These are phyloP conservation scores for Cheilosia grossa DNA, from an alignment of 2,888 invertebrate species.

Conservation along the genomic window DNA sequence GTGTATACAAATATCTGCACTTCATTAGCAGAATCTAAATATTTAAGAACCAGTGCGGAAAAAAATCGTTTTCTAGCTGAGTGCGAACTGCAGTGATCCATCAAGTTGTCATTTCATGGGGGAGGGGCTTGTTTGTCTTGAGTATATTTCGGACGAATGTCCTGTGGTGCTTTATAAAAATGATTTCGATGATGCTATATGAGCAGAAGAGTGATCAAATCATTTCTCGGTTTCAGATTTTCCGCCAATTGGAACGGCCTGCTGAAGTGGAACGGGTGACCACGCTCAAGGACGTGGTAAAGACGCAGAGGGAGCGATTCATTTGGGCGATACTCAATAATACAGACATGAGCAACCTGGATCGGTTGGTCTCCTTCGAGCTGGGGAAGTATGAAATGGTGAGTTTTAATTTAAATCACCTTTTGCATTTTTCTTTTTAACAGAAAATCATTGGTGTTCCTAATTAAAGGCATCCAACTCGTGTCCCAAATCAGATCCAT, in stretches of 20 bases:
- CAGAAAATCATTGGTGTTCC: too few species aligned
- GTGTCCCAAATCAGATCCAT: too few species aligned
- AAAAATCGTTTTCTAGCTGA: not conserved
- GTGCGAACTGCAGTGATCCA: conserved; percentile 31
- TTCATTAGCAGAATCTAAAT: conserved; percentile 38
- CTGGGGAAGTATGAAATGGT: conserved; percentile 84
- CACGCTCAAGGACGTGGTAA: conserved; percentile 86
- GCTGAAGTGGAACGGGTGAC: conserved; percentile 88
- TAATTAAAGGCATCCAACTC: too few species aligned
- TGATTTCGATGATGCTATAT: conserved; percentile 21
- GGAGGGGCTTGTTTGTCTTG: not conserved
- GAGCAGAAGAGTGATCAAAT: conserved; percentile 4
- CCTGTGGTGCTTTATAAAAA: conserved; percentile 24
- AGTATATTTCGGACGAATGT: conserved; percentile 4
- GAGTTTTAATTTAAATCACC: conserved; percentile 49
- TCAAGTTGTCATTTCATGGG: conserved; percentile 5
- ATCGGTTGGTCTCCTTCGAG: conserved; percentile 85
- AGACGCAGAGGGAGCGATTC: conserved; percentile 85
- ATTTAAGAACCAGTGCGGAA: not conserved
- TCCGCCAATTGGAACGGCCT: conserved; percentile 90
- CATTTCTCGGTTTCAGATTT: conserved; percentile 85
- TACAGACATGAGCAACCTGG: conserved; percentile 85
- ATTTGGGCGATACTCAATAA: conserved; percentile 86
- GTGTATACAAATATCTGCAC: conserved; percentile 14
- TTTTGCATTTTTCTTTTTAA: too few species aligned